Evolutionary conservation across 2,113 vertebrate species (phyloP).

Genomic region (Alces alces): DNA sequence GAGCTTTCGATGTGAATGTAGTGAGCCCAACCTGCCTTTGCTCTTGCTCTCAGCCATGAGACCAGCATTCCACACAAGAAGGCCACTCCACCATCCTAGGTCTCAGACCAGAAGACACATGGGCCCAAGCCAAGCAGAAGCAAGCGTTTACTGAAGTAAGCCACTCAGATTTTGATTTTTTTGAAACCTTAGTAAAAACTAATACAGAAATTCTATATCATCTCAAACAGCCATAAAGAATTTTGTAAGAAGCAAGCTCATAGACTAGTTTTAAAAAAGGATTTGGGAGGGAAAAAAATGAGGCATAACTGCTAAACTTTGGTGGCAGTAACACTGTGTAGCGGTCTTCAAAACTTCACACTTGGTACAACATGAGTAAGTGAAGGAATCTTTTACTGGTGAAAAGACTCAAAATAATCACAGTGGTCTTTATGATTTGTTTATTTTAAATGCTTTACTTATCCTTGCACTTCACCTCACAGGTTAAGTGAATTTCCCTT

Average conservation of each 20-base stretch:
- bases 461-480: background rate
- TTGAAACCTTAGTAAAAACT: background rate
- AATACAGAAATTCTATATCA: background rate
- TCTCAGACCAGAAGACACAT: background rate
- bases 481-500: background rate
- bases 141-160: background rate
- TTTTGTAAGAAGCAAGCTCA: background rate
- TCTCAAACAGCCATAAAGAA: background rate
- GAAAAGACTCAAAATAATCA: background rate
- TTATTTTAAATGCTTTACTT: background rate
- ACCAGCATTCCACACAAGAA: background rate
- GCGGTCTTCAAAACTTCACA: background rate
- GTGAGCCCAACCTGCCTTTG: background rate
- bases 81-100: accelerated
- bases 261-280: background rate
- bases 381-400: background rate
- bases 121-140: background rate
- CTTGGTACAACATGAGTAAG: background rate
- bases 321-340: background rate
- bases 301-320: background rate
- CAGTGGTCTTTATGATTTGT: background rate
- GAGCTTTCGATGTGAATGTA: background rate
- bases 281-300: background rate
- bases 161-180: background rate
- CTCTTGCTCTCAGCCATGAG: background rate